These are phyloP conservation scores for Ammospiza caudacuta DNA, from an alignment of 2,113 vertebrate species.

Conservation along the genomic window DNA sequence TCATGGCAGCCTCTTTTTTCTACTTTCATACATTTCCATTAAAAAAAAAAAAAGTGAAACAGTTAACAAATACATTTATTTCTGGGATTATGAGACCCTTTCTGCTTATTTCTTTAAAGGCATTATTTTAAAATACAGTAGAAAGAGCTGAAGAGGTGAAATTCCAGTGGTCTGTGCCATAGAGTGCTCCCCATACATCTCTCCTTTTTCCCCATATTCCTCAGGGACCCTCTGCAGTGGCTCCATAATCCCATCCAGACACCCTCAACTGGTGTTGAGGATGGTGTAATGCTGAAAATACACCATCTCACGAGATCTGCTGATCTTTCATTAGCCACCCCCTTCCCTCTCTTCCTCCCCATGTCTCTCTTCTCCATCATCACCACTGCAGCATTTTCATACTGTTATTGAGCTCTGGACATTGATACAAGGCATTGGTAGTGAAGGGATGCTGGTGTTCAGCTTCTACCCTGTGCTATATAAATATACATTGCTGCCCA, in stretches of 20 bases:
- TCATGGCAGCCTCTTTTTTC: slow-evolving; percentile 17
- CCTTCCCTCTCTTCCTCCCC: neutral
- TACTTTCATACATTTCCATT: neutral
- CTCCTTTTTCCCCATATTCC: neutral
- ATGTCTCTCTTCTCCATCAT: neutral
- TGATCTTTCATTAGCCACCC: neutral
- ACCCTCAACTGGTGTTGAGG: neutral
- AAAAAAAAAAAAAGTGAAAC: neutral
- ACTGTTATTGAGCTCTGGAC: neutral
- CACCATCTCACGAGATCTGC: neutral
- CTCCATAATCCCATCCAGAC: neutral
- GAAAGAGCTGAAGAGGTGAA: neutral
- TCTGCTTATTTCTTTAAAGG: neutral
- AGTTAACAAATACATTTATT: neutral
- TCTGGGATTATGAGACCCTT: neutral
- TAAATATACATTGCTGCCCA: neutral
- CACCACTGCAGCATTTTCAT: neutral
- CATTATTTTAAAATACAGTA: neutral
- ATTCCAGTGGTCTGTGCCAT: neutral
- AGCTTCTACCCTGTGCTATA: neutral
- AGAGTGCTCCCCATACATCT: rapidly evolving
- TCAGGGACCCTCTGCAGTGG: neutral
- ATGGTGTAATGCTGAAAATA: neutral
- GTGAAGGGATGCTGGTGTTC: neutral
- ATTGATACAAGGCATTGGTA: neutral